These are phyloP conservation scores for Ametastegia equiseti DNA, from an alignment of 2,888 invertebrate species.

Conservation along the genomic window DNA sequence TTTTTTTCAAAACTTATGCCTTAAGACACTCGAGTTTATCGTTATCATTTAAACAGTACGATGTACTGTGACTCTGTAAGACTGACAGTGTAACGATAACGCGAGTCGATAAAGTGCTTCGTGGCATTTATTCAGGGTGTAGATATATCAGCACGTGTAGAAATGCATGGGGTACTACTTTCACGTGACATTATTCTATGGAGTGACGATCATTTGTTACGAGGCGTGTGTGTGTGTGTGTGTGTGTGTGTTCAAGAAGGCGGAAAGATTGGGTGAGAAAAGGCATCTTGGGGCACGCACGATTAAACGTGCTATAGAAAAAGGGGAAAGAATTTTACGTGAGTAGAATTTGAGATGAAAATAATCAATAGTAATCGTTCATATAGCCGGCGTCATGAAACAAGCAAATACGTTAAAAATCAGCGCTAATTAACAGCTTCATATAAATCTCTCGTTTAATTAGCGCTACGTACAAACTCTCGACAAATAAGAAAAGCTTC, in stretches of 20 bases:
- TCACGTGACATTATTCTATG: constrained; percentile 10
- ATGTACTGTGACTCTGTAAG: background rate
- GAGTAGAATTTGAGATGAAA: background rate
- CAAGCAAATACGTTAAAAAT: background rate
- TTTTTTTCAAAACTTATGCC: background rate
- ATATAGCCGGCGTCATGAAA: background rate
- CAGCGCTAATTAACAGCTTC: background rate
- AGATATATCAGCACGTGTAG: background rate
- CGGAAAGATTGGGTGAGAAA: constrained; percentile 17
- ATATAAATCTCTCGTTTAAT: constrained; percentile 17
- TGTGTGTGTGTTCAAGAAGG: constrained; percentile 21
- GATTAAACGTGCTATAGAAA: background rate
- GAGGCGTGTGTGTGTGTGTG: no score
- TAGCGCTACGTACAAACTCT: background rate
- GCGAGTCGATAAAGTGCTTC: background rate
- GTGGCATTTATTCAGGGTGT: background rate
- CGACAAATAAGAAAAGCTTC: background rate
- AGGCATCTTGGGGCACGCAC: background rate
- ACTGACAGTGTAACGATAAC: background rate
- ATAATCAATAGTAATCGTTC: constrained; percentile 4
- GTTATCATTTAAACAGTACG: background rate
- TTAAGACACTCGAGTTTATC: background rate
- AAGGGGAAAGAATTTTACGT: constrained; percentile 9
- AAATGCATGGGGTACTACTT: constrained; percentile 15
- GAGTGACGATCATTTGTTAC: constrained; percentile 11